Base-by-base conservation (phyloP, 2,888 invertebrate species). In the Hirtodrosophila confusa region DNA sequence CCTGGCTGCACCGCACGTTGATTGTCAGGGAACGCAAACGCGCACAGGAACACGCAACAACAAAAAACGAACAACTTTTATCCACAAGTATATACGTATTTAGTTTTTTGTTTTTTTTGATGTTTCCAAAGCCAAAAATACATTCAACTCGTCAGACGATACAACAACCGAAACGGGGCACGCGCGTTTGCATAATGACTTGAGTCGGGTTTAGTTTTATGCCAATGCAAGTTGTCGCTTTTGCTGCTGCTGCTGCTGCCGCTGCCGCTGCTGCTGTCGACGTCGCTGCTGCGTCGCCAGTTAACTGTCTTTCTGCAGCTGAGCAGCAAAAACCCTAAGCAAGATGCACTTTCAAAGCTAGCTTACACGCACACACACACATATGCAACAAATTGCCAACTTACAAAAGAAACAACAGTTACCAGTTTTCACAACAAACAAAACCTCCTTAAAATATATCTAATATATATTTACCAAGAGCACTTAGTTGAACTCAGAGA, bases 151-250 rank as follows among this genome's bases (percentile, higher is more conserved):
- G 61, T 54, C 73, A 83, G 77, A 76, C 71, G 78, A 82, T 69
- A 87, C 75, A 75, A 87, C 87, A 85, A 86, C 88, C 86, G 86
- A 75, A 75, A 75, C 80, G 67, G 78, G 71, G 88, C 88, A 85
- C 89, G 89, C 86, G 86, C 84, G 79, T 84, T 76, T 83, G 86
- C 86, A 87, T 87, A 87, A 87, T 87, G 89, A 87, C 57, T 86
- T 74, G 66, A 76, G 83, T 83, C 86, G 69, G 69, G 80, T 86
- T 85, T 86, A 86, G 76, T 70, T 82, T 86, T 84, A 86, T 83
- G 82, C 67, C 83, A 82, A 65, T 80, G 74, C 74, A 67, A 17
- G 78, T 74, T 62, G 82, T 55, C 68, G 68, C 51, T 56, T 45
- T 57, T 23, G 43, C 43, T 10, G 54, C 47, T 31, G 58, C 51